These are phyloP conservation scores for Scomberomorus guttatus DNA, from an alignment of 2,797 vertebrate genomes.

Conservation along the genomic window DNA sequence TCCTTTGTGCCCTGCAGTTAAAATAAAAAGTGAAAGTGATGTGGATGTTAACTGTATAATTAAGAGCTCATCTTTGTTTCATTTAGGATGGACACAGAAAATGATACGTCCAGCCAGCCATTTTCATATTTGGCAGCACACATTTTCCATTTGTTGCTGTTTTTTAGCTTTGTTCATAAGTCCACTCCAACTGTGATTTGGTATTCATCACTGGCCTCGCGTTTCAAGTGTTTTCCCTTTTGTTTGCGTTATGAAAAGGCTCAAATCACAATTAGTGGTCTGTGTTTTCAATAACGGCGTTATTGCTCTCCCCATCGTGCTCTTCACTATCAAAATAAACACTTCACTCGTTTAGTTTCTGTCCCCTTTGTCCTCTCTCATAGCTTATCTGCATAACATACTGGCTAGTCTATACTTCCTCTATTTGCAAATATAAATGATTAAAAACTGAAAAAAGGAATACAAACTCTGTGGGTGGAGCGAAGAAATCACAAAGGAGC, in stretches of 20 bases:
- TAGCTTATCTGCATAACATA: conserved; percentile 29
- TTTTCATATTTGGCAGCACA: conserved; percentile 45
- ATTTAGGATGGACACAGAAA: conserved; percentile 21
- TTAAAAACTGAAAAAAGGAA: background rate
- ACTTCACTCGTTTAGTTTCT: conserved; percentile 41
- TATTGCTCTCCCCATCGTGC: conserved; percentile 12
- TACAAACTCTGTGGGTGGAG: background rate
- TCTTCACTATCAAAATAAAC: conserved; percentile 49
- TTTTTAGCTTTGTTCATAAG: conserved; percentile 15
- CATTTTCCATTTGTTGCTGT: conserved; percentile 31
- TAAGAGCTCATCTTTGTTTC: conserved; percentile 39
- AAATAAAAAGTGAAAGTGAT: conserved; percentile 2
- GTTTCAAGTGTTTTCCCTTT: conserved; percentile 24
- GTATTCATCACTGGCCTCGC: conserved; percentile 48
- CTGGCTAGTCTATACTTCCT: background rate
- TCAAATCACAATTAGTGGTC: conserved; percentile 46
- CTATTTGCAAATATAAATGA: conserved; percentile 26
- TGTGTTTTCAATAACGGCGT: conserved; percentile 19
- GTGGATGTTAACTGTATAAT: conserved; percentile 40
- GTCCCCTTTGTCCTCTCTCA: background rate
- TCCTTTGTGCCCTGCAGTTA: conserved; percentile 9
- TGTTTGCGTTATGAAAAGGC: conserved; percentile 35
- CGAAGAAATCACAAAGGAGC: too few relatives aligned
- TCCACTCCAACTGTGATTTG: conserved; percentile 43
- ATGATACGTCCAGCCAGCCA: conserved; percentile 19